These are phyloP conservation scores for Scelioninae gen. 2 DNA, from an alignment of 2,888 invertebrate genomes.

Conservation along the genomic window DNA sequence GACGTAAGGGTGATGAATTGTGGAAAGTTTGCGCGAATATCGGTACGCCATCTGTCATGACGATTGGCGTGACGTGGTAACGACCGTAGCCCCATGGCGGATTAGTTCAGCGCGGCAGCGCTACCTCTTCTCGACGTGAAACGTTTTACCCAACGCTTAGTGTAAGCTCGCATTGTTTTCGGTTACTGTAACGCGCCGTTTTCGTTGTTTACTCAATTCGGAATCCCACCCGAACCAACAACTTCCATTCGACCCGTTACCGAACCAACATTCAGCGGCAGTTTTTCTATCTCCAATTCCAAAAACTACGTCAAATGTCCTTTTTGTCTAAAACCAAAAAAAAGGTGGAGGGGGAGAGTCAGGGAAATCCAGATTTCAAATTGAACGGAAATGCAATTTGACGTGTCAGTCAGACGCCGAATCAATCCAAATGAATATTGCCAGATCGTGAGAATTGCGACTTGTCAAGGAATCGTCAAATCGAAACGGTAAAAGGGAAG, in stretches of 20 bases:
- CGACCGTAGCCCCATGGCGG: constrained; percentile 60
- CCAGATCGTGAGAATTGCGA: neutral
- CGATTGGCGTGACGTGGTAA: constrained; percentile 58
- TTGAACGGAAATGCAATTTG: constrained; percentile 35
- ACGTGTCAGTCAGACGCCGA: constrained; percentile 26
- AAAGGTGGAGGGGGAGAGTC: neutral
- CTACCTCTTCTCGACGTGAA: constrained; percentile 53
- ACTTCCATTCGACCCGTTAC: constrained; percentile 38
- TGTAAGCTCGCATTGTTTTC: constrained; percentile 44
- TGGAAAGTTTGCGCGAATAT: constrained; percentile 54
- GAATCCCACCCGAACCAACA: constrained; percentile 44
- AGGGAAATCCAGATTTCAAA: constrained; percentile 9
- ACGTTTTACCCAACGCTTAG: constrained; percentile 17
- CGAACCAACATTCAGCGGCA: neutral
- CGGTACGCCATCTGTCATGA: constrained; percentile 58
- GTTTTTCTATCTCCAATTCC: too few relatives aligned
- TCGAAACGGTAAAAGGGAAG: neutral
- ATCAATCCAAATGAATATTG: constrained; percentile 31
- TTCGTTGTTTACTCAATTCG: constrained; percentile 52
- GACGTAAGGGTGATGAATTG: constrained; percentile 52
- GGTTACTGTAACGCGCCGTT: constrained; percentile 42
- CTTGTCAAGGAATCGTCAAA: neutral
- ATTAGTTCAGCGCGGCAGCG: constrained; percentile 55
- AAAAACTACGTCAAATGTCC: too few relatives aligned
- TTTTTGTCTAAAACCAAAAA: constrained; percentile 15